Percentiles rank a stretch among this genome's conserved stretches.
phyloP scores from a whole-genome alignment of 2,113 vertebrate species.

The Nettapus auritus region DNA sequence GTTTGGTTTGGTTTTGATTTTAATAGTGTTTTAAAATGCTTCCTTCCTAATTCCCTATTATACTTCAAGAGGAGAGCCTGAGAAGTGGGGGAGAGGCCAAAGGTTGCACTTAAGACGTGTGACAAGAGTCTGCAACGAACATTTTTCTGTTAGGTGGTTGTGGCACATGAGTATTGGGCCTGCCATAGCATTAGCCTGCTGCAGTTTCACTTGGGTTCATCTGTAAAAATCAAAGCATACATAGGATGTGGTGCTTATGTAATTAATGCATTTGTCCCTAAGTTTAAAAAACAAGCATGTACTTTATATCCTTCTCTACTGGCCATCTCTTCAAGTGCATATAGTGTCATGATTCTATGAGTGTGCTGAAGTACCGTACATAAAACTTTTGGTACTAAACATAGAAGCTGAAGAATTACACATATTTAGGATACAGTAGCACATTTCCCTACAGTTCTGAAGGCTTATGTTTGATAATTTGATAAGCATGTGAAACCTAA shows the following conservation, averaged over 20 bases:
- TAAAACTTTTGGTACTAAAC: neutral
- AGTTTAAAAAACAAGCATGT: neutral
- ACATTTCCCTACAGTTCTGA: constrained; percentile 26
- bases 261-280: neutral
- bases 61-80: neutral
- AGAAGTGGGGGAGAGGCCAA: neutral
- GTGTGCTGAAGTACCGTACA: neutral
- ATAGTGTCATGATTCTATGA: neutral
- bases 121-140: neutral
- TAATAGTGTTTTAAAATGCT: neutral
- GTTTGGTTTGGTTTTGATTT: too few species aligned
- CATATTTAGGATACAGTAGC: neutral
- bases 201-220: neutral
- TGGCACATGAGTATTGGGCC: rapidly evolving
- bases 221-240: neutral
- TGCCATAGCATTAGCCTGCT: neutral
- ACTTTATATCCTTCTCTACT: neutral
- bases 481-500: constrained; percentile 70
- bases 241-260: neutral
- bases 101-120: neutral
- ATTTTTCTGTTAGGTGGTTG: neutral
- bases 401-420: neutral
- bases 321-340: neutral
- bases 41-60: neutral
- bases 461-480: constrained; percentile 52